Base-by-base conservation (phyloP, 2,888 invertebrate species). In the Trachelus iudaicus region DNA sequence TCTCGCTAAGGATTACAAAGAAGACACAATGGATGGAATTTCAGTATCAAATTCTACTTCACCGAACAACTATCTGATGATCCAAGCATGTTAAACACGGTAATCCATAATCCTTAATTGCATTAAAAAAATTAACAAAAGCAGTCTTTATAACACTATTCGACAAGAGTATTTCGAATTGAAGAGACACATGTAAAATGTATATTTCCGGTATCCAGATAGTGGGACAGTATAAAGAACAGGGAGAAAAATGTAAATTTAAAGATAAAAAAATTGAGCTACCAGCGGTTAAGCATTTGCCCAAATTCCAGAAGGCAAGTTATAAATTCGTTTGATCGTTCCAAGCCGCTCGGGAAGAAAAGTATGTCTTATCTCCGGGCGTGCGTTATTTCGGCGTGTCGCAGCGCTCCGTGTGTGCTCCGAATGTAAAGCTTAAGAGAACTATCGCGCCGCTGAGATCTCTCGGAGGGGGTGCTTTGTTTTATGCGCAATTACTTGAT, bases 401-500 rank as follows among this genome's bases (percentile, higher is more conserved):
- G 56, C 23, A 56, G 56, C 23, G 56, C 23, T 56, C 56, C 77
- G 82, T 82, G 84, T 89, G 88, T 88, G 89, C 87, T 82, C 83
- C 83, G 89, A 88, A 89, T 87, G 86, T 87, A 87, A 85, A 86
- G 84, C 82, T 80, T 79, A 79, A 77, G 79, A 79, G 77, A 73
- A 78, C 83, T 88, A 88, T 88, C 88, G 81, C 80, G 77, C 68
- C 82, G 80, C 80, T 82, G 81, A 82, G 83, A 88, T 89, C 88
- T 88, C 77, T 23, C 23, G 0, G 56, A 56, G 73, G 75, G 75
- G 83, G 83, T 85, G 85, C 83, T 86, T 85, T 84, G 83, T 82
- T 88, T 89, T 88, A 88, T 84, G 84, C 85, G 85, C 90, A 88
- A 90, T 90, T 90, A 90, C 89, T 90, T 89, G 90, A 90, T 90